Conservation (phyloP, 2,797 vertebrate genomes). For the Okamejei kenojei region DNA sequence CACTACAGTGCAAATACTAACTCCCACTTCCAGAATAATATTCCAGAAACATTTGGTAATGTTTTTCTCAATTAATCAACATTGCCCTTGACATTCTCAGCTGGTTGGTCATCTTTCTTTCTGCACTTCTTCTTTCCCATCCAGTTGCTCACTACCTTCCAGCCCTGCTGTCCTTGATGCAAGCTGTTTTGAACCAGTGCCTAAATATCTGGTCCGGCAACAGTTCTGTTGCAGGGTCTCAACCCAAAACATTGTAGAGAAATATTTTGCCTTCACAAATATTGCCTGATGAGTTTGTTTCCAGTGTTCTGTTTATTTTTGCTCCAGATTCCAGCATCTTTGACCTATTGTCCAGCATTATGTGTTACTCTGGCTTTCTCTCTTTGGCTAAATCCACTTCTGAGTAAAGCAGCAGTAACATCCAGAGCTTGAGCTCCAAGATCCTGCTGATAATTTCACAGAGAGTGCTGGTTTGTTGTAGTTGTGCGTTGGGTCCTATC, state of each 20-base stretch:
- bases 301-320: too few relatives aligned
- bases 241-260: too few relatives aligned
- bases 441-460: too few relatives aligned
- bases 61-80: neutral
- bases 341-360: neutral
- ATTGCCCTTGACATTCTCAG: neutral
- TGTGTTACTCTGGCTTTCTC: neutral
- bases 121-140: neutral
- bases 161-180: neutral
- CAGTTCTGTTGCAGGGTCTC: neutral
- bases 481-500: too few relatives aligned
- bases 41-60: neutral
- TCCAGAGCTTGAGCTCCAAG: too few relatives aligned
- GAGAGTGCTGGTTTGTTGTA: too few relatives aligned
- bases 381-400: neutral
- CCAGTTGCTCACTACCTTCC: neutral
- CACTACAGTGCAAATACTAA: neutral
- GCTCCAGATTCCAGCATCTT: too few relatives aligned
- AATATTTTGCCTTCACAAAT: too few relatives aligned
- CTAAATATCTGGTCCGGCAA: neutral
- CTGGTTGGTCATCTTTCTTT: neutral
- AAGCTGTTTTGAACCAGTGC: neutral
- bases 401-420: too few relatives aligned
- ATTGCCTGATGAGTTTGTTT: too few relatives aligned
- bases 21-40: neutral